Conservation (phyloP, 2,113 vertebrate genomes). For the Odontophorus gujanensis region DNA sequence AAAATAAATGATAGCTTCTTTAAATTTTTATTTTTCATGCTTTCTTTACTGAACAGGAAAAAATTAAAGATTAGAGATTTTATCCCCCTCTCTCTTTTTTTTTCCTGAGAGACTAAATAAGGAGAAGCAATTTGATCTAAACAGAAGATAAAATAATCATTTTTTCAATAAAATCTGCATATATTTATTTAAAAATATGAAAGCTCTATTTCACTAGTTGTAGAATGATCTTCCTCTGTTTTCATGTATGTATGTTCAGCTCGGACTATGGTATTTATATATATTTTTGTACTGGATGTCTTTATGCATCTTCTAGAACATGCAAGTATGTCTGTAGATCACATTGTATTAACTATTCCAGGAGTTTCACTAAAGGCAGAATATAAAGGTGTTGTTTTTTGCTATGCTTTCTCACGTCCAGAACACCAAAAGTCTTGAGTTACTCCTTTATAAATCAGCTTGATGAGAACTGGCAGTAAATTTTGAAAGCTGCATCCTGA, state of each 20-base stretch:
- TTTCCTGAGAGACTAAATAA: neutral
- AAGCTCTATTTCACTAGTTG: neutral
- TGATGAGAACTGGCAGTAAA: neutral
- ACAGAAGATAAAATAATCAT: neutral
- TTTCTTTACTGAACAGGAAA: neutral
- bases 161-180: too few relatives aligned
- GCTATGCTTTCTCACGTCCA: neutral
- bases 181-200: neutral
- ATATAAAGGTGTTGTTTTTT: neutral
- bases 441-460: neutral
- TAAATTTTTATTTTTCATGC: neutral
- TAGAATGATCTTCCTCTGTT: neutral
- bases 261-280: neutral
- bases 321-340: neutral
- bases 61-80: neutral
- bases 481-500: neutral
- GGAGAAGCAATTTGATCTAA: neutral
- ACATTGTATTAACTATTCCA: neutral
- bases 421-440: neutral
- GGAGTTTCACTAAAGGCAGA: neutral
- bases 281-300: neutral
- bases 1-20: neutral
- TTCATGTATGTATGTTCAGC: neutral
- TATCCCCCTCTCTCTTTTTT: rapidly evolving
- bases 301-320: neutral